Evolutionary conservation across 1,140 invertebrate genomes (phyloP).

Genomic region (Zelostemma sp.): DNA sequence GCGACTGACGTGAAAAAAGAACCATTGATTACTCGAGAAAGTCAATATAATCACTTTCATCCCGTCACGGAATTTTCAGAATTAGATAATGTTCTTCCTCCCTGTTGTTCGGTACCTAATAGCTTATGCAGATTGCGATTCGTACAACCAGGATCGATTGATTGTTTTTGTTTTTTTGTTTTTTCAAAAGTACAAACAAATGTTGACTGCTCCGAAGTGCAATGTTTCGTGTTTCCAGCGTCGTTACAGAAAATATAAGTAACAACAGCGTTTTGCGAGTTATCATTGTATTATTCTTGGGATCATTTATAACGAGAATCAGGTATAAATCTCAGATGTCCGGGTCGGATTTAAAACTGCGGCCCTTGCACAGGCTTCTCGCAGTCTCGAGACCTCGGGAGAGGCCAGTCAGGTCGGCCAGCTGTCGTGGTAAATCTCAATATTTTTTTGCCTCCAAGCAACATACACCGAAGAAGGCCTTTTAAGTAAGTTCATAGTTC

Average conservation of each 20-base stretch:
- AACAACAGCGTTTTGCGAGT: conserved; percentile 21
- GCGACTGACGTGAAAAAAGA: too few relatives aligned
- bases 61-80: too few relatives aligned
- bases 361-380: conserved; percentile 39
- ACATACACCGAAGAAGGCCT: conserved; percentile 45
- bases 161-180: too few relatives aligned
- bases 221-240: background rate
- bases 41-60: too few relatives aligned
- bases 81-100: too few relatives aligned
- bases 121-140: too few relatives aligned
- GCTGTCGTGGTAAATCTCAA: conserved; percentile 52
- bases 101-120: too few relatives aligned
- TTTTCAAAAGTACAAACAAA: too few relatives aligned
- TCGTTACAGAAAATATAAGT: background rate
- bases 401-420: conserved; percentile 49
- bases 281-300: conserved; percentile 45
- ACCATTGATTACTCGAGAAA: too few relatives aligned
- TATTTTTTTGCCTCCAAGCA: conserved; percentile 44
- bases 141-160: too few relatives aligned
- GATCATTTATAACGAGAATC: conserved; percentile 49
- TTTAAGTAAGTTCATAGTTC: conserved; percentile 48
- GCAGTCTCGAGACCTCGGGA: conserved; percentile 35
- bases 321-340: conserved; percentile 50
- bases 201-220: background rate
- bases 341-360: conserved; percentile 45